Conservation (phyloP, 2,888 invertebrate species). For the Eupithecia inturbata region DNA sequence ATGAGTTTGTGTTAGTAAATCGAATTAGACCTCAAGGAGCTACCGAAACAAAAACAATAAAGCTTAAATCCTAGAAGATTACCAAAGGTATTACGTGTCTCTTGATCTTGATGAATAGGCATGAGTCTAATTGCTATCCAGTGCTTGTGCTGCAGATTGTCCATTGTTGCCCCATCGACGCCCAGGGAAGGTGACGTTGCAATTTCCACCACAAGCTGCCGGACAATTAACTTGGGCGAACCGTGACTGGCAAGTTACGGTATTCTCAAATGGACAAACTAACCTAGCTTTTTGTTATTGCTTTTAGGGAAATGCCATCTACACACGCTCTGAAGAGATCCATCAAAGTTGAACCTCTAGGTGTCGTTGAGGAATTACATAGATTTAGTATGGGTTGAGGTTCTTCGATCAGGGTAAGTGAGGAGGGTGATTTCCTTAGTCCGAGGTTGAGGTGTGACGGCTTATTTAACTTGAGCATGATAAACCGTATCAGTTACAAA, state of each 20-base stretch:
- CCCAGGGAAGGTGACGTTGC: conserved; percentile 12
- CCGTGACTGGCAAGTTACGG: conserved; percentile 11
- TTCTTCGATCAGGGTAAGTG: too few relatives aligned
- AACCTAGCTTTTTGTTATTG: conserved; percentile 6
- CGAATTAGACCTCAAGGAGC: neutral
- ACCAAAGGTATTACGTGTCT: too few relatives aligned
- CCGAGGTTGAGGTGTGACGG: neutral
- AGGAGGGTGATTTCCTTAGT: too few relatives aligned
- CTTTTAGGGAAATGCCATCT: neutral
- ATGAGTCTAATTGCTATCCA: conserved; percentile 11
- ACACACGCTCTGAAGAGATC: neutral
- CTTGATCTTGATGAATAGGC: conserved; percentile 12
- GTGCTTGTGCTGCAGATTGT: conserved; percentile 13
- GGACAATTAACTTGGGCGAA: conserved; percentile 15
- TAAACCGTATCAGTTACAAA: neutral
- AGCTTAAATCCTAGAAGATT: too few relatives aligned
- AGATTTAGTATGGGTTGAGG: neutral
- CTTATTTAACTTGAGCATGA: neutral
- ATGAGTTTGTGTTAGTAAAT: neutral
- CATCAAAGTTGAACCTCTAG: neutral
- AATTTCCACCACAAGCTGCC: conserved; percentile 4
- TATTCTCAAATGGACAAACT: conserved; percentile 3
- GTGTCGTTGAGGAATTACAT: neutral
- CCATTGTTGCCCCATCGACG: conserved; percentile 13
- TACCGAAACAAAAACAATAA: neutral